Percentiles rank a stretch among this genome's conserved stretches.
These are phyloP conservation scores for Tragelaphus buxtoni DNA, from an alignment of 2,113 vertebrate species.

Conservation along the genomic window DNA sequence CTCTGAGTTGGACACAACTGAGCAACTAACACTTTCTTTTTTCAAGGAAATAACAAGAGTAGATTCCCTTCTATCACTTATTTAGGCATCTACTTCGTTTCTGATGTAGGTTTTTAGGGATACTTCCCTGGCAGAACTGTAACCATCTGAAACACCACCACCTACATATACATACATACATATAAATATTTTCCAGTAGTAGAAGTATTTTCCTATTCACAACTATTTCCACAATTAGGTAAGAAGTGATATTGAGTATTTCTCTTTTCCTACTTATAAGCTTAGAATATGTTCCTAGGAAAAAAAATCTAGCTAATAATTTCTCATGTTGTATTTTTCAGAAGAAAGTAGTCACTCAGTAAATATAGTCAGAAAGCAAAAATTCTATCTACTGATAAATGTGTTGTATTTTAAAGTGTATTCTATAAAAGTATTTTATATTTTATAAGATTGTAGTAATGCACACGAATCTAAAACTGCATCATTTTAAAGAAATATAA, in stretches of 20 bases:
- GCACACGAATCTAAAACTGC: not conserved
- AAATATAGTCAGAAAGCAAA: constrained; percentile 12
- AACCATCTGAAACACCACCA: not conserved
- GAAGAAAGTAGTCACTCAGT: not conserved
- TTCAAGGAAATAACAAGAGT: not conserved
- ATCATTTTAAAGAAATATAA: not conserved
- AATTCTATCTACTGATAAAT: not conserved
- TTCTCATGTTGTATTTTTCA: not conserved
- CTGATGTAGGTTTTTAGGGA: not conserved
- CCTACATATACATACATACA: not conserved
- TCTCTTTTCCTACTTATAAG: not conserved
- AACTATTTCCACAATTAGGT: not conserved
- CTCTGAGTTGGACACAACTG: not conserved
- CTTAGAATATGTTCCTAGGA: not conserved
- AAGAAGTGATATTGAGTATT: not conserved
- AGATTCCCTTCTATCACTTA: not conserved
- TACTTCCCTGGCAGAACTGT: not conserved
- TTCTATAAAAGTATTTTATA: not conserved
- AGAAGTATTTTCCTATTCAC: not conserved
- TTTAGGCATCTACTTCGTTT: not conserved
- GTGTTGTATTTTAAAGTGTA: not conserved
- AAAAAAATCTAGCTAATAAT: not conserved
- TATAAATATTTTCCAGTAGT: not conserved
- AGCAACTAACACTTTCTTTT: not conserved
- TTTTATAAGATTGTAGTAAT: not conserved